These are phyloP conservation scores for Notothenia rossii DNA, from an alignment of 2,113 vertebrate genomes.

Conservation along the genomic window DNA sequence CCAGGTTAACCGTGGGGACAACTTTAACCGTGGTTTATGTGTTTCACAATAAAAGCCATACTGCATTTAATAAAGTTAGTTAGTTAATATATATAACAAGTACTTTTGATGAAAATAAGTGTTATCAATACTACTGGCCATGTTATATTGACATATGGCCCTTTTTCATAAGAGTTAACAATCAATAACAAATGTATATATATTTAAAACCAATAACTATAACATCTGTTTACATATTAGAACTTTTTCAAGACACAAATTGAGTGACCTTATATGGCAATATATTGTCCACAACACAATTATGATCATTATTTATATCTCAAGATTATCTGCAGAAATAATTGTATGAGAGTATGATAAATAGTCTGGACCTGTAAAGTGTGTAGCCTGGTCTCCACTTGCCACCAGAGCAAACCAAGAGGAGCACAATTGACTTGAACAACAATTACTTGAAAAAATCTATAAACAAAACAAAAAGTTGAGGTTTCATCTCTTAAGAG, in stretches of 20 bases:
- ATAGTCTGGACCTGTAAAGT: background rate
- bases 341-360: background rate
- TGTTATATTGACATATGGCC: too few species aligned
- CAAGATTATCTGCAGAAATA: constrained; percentile 5
- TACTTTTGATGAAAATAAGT: too few species aligned
- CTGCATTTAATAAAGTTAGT: too few species aligned
- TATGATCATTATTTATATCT: background rate
- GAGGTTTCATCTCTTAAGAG: background rate
- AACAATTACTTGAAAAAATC: too few species aligned
- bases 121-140: too few species aligned
- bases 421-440: background rate
- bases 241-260: too few species aligned
- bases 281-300: constrained; percentile 5
- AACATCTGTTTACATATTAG: too few species aligned
- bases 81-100: too few species aligned
- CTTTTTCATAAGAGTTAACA: too few species aligned
- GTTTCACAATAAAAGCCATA: background rate
- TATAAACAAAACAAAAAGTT: background rate
- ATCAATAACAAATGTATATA: too few species aligned
- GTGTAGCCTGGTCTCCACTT: background rate
- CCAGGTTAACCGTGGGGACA: background rate
- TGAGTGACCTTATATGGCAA: too few species aligned
- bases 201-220: too few species aligned
- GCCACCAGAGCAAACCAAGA: background rate
- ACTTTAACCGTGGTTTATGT: background rate